A percentile compares a stretch with the other conserved stretches of the same genome.
These are phyloP conservation scores for Hippocampus zosterae DNA, from an alignment of 2,113 vertebrate genomes.

Conservation along the genomic window DNA sequence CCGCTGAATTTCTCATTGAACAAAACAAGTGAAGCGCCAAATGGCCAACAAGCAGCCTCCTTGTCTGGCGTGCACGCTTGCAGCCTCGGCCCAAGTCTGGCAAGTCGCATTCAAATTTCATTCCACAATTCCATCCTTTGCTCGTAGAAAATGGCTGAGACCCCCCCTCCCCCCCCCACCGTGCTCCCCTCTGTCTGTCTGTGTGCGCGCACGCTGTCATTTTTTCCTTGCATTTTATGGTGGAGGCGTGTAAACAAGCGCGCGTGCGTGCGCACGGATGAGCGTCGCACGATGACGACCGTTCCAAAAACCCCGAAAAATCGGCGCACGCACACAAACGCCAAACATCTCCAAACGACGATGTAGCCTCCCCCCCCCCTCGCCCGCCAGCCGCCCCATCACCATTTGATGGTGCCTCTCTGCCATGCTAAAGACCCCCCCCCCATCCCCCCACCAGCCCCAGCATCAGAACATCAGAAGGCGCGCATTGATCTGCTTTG, in stretches of 20 bases:
- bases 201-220: constrained; percentile 18
- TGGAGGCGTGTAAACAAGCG: constrained; percentile 25
- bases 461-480: neutral
- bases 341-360: constrained; percentile 31
- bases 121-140: neutral
- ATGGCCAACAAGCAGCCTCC: constrained; percentile 46
- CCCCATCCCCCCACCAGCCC: too few relatives aligned
- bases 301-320: neutral
- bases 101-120: neutral
- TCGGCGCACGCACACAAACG: neutral
- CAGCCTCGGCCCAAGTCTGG: neutral
- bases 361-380: neutral
- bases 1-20: constrained; percentile 22
- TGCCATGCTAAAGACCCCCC: constrained; percentile 2
- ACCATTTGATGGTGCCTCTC: constrained; percentile 36
- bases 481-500: neutral
- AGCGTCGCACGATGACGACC: neutral
- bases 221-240: constrained; percentile 9
- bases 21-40: constrained; percentile 53
- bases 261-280: neutral
- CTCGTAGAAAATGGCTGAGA: constrained; percentile 21
- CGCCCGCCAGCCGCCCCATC: neutral
- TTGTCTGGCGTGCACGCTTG: constrained; percentile 30
- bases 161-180: neutral
- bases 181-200: neutral